Evolutionary conservation across 2,797 vertebrate genomes (phyloP).

Genomic region (Sebastes diaconus): DNA sequence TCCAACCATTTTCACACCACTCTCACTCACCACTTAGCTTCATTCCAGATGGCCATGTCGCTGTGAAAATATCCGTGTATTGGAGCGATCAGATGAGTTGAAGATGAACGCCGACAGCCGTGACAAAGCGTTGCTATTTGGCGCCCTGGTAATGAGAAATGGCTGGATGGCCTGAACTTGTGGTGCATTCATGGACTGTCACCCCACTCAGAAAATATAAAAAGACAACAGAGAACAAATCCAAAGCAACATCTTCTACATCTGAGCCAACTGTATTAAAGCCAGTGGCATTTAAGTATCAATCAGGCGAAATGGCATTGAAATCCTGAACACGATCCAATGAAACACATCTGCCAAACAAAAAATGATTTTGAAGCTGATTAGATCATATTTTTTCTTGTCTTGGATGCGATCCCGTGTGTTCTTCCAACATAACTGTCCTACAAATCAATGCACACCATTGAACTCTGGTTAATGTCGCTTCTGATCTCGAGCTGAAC

Average conservation of each 20-base stretch:
- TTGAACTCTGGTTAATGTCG: conserved; percentile 36
- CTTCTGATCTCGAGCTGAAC: conserved; percentile 38
- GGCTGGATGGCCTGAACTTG: background rate
- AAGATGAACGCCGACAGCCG: too few species aligned
- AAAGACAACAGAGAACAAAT: conserved; percentile 35
- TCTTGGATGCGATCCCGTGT: conserved; percentile 29
- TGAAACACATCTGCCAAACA: conserved; percentile 55
- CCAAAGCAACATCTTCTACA: conserved; percentile 31
- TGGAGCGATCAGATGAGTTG: too few species aligned
- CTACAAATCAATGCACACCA: conserved; percentile 14
- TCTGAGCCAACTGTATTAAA: conserved; percentile 50
- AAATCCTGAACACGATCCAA: conserved; percentile 37
- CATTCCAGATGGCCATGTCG: too few species aligned
- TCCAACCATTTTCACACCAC: too few species aligned
- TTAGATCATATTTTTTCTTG: conserved; percentile 39
- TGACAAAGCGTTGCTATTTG: too few species aligned
- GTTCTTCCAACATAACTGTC: conserved; percentile 22
- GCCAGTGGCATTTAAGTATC: conserved; percentile 58
- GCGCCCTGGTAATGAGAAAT: too few species aligned
- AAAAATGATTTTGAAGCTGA: conserved; percentile 53
- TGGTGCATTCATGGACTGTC: conserved; percentile 27
- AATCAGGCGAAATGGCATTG: conserved; percentile 52
- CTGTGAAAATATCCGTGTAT: too few species aligned
- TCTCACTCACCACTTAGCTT: too few species aligned
- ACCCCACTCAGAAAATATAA: conserved; percentile 15